These are phyloP conservation scores for Cephus nigrinus DNA, from an alignment of 2,888 invertebrate genomes.

Conservation along the genomic window DNA sequence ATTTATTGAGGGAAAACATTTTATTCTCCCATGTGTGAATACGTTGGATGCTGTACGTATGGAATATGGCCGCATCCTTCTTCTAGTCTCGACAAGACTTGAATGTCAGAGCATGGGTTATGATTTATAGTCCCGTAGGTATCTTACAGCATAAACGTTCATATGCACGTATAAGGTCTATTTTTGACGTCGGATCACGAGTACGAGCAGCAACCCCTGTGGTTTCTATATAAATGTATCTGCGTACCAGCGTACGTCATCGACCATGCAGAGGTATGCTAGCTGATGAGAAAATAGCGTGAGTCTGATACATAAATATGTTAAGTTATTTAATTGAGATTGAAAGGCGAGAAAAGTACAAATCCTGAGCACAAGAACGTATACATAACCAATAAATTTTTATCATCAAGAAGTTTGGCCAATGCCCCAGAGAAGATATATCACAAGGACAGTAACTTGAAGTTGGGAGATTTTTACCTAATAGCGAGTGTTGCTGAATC, in stretches of 20 bases:
- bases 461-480: not conserved
- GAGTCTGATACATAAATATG: not conserved
- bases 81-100: not conserved
- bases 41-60: not conserved
- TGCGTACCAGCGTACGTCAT: not conserved
- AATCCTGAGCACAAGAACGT: not conserved
- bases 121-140: not conserved
- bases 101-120: constrained; percentile 3
- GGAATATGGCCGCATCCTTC: not conserved
- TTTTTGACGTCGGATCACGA: constrained; percentile 1
- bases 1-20: not conserved
- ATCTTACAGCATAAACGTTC: not conserved
- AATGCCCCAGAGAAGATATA: not conserved
- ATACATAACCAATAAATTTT: not conserved
- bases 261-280: not conserved
- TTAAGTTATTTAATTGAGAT: not conserved
- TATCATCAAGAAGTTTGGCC: not conserved
- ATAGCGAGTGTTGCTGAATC: not conserved
- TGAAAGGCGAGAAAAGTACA: not conserved
- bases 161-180: not conserved
- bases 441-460: not conserved
- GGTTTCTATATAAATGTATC: not conserved
- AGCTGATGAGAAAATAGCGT: not conserved
- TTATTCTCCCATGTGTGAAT: not conserved
- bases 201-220: not conserved